Evolutionary conservation across 2,797 vertebrate species (phyloP).

Genomic region (Rhabdomys pumilio): DNA sequence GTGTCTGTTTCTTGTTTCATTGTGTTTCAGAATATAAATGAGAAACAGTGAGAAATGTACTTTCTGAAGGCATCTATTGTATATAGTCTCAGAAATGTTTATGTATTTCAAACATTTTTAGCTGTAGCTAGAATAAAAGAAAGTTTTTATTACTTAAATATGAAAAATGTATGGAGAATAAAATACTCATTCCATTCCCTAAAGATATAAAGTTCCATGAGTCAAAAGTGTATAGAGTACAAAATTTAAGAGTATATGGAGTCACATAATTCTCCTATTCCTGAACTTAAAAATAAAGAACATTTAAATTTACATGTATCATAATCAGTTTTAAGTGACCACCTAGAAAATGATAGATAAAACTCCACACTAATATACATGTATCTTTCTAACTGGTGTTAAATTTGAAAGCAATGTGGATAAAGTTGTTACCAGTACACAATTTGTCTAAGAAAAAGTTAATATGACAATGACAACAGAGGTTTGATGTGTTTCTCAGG

Average conservation of each 20-base stretch:
- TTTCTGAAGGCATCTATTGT: slow-evolving; percentile 76
- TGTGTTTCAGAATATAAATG: slow-evolving; percentile 79
- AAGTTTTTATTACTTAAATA: slow-evolving; percentile 41
- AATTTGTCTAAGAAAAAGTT: background rate
- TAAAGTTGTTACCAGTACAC: background rate
- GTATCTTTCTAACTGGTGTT: background rate
- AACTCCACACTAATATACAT: background rate
- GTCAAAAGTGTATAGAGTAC: background rate
- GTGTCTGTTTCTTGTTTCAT: slow-evolving; percentile 79
- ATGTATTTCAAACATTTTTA: slow-evolving; percentile 69
- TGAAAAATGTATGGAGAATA: slow-evolving; percentile 17
- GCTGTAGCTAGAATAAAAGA: slow-evolving; percentile 33
- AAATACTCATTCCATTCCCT: slow-evolving; percentile 38
- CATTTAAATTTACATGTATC: background rate
- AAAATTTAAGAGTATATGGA: background rate
- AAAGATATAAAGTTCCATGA: slow-evolving; percentile 12
- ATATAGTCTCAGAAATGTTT: slow-evolving; percentile 74
- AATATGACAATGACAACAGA: background rate
- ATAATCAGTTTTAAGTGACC: background rate
- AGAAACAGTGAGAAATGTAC: slow-evolving; percentile 76
- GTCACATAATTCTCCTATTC: background rate
- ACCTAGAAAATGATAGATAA: background rate
- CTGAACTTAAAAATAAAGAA: slow-evolving; percentile 3
- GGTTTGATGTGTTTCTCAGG: background rate
- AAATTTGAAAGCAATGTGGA: background rate